A percentile compares a stretch with the other conserved stretches of the same genome.
These are phyloP conservation scores for Ahaetulla prasina DNA, from an alignment of 2,113 vertebrate genomes.

Conservation along the genomic window DNA sequence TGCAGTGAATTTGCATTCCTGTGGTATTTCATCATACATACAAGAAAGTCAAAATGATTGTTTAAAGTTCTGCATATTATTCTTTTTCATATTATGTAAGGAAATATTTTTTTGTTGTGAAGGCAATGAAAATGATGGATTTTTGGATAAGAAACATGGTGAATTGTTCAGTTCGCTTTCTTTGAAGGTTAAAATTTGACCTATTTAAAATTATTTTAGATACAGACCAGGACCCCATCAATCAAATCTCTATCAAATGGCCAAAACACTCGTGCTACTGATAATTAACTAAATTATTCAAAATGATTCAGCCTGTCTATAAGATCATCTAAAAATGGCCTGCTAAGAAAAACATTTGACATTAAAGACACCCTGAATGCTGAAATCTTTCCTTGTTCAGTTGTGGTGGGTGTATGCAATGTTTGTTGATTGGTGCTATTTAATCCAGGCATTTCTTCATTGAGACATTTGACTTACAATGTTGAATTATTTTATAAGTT, in stretches of 20 bases:
- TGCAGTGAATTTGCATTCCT: neutral
- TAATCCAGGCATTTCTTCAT: neutral
- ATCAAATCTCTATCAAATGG: neutral
- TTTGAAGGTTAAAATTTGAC: neutral
- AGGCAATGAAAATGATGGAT: neutral
- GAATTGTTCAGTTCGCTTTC: neutral
- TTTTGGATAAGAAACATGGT: neutral
- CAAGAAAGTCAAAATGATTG: neutral
- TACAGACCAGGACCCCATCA: neutral
- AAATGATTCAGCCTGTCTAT: neutral
- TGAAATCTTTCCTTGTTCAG: neutral
- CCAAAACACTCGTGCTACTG: rapidly evolving
- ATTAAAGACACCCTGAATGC: neutral
- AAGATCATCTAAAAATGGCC: neutral
- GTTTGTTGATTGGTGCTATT: neutral
- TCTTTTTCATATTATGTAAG: neutral
- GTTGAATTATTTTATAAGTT: neutral
- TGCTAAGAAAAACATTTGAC: neutral
- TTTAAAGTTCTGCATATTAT: neutral
- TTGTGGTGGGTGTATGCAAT: neutral
- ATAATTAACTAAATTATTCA: neutral
- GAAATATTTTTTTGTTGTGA: neutral
- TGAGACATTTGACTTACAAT: neutral
- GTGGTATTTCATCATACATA: neutral
- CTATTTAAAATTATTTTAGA: neutral